Evolutionary conservation across 1,140 invertebrate species (phyloP).

Genomic region (Scaptomyza hsui): DNA sequence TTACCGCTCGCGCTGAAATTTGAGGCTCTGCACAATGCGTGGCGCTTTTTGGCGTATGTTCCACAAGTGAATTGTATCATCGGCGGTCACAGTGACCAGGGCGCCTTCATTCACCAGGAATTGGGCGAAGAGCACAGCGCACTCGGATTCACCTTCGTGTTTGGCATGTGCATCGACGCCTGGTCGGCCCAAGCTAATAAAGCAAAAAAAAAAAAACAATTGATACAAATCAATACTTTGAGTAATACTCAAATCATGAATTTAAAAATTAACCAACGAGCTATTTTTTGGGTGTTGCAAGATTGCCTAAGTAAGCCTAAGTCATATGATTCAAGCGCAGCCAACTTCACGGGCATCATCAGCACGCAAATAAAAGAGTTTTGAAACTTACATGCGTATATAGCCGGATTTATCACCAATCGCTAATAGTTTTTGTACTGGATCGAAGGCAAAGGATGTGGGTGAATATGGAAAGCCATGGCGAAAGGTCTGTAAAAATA

Average conservation of each 20-base stretch:
- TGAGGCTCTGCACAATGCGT: constrained; percentile 97
- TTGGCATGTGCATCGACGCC: constrained; percentile 97
- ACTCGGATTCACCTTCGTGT: constrained; percentile 90
- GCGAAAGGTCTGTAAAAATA: constrained; percentile 94
- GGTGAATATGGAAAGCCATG: constrained; percentile 99
- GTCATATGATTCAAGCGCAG: background rate
- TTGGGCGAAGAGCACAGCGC: constrained; percentile 93
- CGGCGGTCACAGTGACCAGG: constrained; percentile 95
- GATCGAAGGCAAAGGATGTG: constrained; percentile 98
- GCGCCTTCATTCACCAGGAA: constrained; percentile 99
- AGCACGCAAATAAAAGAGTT: background rate
- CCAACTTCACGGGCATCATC: background rate
- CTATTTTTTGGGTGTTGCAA: background rate
- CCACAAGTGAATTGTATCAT: constrained; percentile 98
- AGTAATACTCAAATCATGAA: too few relatives aligned
- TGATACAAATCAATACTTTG: background rate
- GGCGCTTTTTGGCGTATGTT: constrained; percentile 97
- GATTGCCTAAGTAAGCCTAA: background rate
- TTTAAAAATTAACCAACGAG: background rate
- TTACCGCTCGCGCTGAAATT: constrained; percentile 98
- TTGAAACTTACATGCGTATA: constrained; percentile 93
- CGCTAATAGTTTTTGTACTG: constrained; percentile 97
- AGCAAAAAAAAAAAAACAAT: background rate
- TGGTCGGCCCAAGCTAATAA: constrained; percentile 93
- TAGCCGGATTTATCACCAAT: constrained; percentile 98